Evolutionary conservation across 2,797 vertebrate species (phyloP), one percentile per base, ranked within the genome.

Genomic region (Hylomyscus alleni): DNA sequence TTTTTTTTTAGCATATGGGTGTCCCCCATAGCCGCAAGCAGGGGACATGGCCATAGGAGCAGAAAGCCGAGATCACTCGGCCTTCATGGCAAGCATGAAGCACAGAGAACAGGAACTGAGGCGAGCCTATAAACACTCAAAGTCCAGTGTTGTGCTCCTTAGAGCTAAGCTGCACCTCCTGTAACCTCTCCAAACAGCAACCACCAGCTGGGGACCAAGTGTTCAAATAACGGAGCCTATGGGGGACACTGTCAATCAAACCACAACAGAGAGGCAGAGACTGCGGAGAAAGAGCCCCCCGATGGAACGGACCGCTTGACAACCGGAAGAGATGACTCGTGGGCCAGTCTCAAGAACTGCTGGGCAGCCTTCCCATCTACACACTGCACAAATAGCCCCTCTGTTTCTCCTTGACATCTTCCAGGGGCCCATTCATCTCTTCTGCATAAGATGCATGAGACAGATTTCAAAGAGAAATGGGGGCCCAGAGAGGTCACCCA

Each of bases 391-490:
- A 10, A 22, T 3, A 54, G 6, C 58, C 20, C 62, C 44, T 54
- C 52, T 69, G 26, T 11, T 26, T 37, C 56, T 47, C 17, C 0
- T 7, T 34, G 47, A 29, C 52, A 54, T 14, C 10, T 47, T 54
- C 1, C 44, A 54, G 19, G 31, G 37, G 13, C 14, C 10, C 73
- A 34, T 9, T 22, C 65, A 14, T n/a, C 20, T 7, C 52, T 56
- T 44, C 26, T 0, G 13, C 0, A 0, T 19, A 10, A 52, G 12
- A n/a, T 0, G 13, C 0, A 0, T 19, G 12, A 52, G 12, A n/a
- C 29, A 24, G 3, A 60, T 50, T 6, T 52, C 60, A 26, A 69
- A 52, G 69, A 65, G 31, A 73, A 84, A 87, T 75, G 5, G 44
- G 90, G 60, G 9, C 9, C 3, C 6, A 19, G 22, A 80, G 54